phyloP scores from a whole-genome alignment of 1,140 invertebrate genomes.

The Cotesia typhae region DNA sequence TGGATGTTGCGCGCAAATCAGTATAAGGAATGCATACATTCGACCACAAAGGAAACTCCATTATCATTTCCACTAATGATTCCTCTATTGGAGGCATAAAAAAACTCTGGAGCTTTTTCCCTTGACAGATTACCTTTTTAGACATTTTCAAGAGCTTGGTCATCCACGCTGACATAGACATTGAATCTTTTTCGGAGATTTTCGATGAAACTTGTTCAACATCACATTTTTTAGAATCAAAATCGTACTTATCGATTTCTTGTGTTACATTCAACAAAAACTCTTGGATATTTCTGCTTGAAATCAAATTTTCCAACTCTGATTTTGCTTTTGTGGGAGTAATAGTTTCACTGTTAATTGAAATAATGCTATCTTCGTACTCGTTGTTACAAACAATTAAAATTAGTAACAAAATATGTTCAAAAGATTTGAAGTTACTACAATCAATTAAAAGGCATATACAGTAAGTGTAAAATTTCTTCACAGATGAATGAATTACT shows the following conservation, averaged over 20 bases:
- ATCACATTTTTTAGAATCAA: background rate
- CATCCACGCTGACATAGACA: background rate
- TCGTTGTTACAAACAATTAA: background rate
- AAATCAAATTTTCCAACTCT: background rate
- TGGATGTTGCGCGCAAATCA: no score
- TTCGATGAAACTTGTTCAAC: background rate
- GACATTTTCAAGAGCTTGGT: background rate
- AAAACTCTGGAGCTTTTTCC: no score
- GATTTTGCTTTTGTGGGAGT: background rate
- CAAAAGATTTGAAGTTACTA: background rate
- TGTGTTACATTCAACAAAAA: background rate
- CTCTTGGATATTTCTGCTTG: background rate
- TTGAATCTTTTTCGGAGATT: background rate
- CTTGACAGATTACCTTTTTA: no score
- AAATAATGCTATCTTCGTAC: background rate
- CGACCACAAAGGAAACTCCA: no score
- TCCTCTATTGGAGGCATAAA: no score
- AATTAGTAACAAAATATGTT: slow-evolving; percentile 10
- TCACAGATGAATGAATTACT: background rate
- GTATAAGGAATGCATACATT: background rate
- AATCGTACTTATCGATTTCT: background rate
- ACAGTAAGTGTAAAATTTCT: slow-evolving; percentile 6
- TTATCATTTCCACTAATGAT: no score
- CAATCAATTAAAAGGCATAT: slow-evolving; percentile 9
- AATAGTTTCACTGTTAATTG: background rate